phyloP scores from a whole-genome alignment of 2,113 vertebrate species.

The Scomber japonicus region DNA sequence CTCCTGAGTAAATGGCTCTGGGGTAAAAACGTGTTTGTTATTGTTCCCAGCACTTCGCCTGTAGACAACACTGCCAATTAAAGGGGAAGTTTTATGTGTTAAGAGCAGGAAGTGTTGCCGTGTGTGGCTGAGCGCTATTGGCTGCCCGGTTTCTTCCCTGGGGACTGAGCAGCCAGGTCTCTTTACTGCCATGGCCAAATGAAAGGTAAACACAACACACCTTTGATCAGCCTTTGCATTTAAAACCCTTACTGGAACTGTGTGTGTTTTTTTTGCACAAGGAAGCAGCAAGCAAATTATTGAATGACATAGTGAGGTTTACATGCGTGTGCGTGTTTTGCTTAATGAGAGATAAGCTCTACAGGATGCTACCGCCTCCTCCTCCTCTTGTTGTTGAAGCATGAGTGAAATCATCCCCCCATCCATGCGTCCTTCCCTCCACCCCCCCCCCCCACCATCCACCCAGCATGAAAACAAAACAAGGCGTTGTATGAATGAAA shows the following conservation, averaged over 20 bases:
- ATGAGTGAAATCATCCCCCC: slow-evolving; percentile 64
- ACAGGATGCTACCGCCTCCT: slow-evolving; percentile 62
- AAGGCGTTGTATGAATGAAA: slow-evolving; percentile 82
- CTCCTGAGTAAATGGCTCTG: slow-evolving; percentile 72
- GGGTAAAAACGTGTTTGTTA: slow-evolving; percentile 83
- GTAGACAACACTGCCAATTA: slow-evolving; percentile 80
- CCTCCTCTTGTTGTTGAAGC: slow-evolving; percentile 64
- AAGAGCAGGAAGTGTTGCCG: slow-evolving; percentile 79
- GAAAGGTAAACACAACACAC: slow-evolving; percentile 80
- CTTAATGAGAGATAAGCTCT: slow-evolving; percentile 64
- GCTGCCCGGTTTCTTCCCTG: slow-evolving; percentile 64
- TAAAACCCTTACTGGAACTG: slow-evolving; percentile 68
- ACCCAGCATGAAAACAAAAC: slow-evolving; percentile 78
- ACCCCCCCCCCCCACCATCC: slow-evolving; percentile 18
- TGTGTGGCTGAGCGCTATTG: slow-evolving; percentile 75
- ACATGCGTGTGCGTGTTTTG: slow-evolving; percentile 51
- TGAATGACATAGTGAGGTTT: slow-evolving; percentile 55
- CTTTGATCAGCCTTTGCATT: slow-evolving; percentile 76
- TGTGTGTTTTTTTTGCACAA: background rate
- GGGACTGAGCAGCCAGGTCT: slow-evolving; percentile 55
- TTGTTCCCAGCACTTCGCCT: slow-evolving; percentile 80
- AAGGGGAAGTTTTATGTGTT: slow-evolving; percentile 81
- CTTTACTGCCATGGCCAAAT: slow-evolving; percentile 73
- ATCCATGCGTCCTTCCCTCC: slow-evolving; percentile 36
- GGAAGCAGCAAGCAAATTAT: slow-evolving; percentile 37